A percentile compares a stretch with the other conserved stretches of the same genome.
These are phyloP conservation scores for Lycocorax pyrrhopterus DNA, from an alignment of 2,113 vertebrate genomes.

Conservation along the genomic window DNA sequence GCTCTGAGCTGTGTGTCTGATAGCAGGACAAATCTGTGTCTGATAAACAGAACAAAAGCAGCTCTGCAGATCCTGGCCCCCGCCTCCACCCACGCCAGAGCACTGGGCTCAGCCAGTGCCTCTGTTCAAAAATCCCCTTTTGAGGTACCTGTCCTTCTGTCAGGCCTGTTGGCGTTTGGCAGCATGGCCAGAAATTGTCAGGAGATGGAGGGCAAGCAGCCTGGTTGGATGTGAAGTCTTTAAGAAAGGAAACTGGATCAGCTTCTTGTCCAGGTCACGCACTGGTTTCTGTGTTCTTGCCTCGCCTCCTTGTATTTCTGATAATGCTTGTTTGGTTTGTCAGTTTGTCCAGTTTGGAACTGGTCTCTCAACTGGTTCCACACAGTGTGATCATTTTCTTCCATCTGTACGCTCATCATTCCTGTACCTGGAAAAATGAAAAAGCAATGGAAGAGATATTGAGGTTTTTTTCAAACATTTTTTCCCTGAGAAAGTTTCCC, in stretches of 20 bases:
- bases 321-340: background rate
- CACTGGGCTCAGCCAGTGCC: background rate
- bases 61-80: background rate
- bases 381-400: background rate
- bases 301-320: background rate
- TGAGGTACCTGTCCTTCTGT: background rate
- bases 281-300: background rate
- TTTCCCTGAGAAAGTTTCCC: background rate
- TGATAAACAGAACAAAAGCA: background rate
- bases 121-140: background rate
- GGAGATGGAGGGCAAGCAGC: background rate
- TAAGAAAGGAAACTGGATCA: background rate
- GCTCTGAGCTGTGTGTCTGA: background rate
- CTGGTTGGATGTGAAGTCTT: background rate
- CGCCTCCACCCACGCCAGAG: accelerated
- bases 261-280: background rate
- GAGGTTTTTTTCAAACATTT: background rate
- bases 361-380: background rate
- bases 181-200: background rate
- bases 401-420: background rate
- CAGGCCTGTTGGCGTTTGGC: background rate
- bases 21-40: background rate
- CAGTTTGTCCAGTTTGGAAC: background rate
- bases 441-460: background rate
- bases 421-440: background rate